These are phyloP conservation scores for Drosophila pseudoobscura DNA, from an alignment of 1,140 invertebrate species.

Conservation along the genomic window DNA sequence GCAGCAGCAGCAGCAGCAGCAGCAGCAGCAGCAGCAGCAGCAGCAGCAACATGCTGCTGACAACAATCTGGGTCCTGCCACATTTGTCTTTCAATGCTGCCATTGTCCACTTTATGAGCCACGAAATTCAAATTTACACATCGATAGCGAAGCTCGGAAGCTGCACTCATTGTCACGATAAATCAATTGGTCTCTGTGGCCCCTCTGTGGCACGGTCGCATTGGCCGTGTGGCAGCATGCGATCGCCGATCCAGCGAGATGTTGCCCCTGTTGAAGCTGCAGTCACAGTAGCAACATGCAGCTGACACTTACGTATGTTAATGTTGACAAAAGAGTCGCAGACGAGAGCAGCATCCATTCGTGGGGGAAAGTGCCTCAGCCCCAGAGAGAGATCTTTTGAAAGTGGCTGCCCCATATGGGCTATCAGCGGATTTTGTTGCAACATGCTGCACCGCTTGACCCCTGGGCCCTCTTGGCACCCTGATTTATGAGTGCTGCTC, in stretches of 20 bases:
- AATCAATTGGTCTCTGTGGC: slow-evolving; percentile 78
- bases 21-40: slow-evolving; percentile 25
- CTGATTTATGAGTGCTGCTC: slow-evolving; percentile 64
- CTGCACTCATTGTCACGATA: slow-evolving; percentile 78
- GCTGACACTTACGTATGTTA: slow-evolving; percentile 82
- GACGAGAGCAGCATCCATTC: slow-evolving; percentile 52
- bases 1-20: neutral
- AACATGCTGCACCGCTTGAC: slow-evolving; percentile 69
- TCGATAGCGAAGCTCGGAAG: slow-evolving; percentile 61
- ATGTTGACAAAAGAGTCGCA: slow-evolving; percentile 78
- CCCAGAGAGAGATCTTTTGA: neutral
- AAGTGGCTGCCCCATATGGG: neutral
- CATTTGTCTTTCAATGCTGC: slow-evolving; percentile 43
- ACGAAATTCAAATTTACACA: slow-evolving; percentile 80
- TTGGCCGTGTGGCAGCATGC: slow-evolving; percentile 16
- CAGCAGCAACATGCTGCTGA: slow-evolving; percentile 68
- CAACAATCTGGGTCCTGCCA: slow-evolving; percentile 52
- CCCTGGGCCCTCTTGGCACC: slow-evolving; percentile 35
- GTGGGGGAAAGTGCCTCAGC: slow-evolving; percentile 40
- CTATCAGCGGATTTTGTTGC: slow-evolving; percentile 13
- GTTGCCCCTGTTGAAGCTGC: slow-evolving; percentile 12
- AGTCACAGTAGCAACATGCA: slow-evolving; percentile 70
- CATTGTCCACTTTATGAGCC: slow-evolving; percentile 75
- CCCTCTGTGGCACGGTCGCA: slow-evolving; percentile 17
- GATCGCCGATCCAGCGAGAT: slow-evolving; percentile 12